These are phyloP conservation scores for Spea hammondii DNA, from an alignment of 2,797 vertebrate species.

Conservation along the genomic window DNA sequence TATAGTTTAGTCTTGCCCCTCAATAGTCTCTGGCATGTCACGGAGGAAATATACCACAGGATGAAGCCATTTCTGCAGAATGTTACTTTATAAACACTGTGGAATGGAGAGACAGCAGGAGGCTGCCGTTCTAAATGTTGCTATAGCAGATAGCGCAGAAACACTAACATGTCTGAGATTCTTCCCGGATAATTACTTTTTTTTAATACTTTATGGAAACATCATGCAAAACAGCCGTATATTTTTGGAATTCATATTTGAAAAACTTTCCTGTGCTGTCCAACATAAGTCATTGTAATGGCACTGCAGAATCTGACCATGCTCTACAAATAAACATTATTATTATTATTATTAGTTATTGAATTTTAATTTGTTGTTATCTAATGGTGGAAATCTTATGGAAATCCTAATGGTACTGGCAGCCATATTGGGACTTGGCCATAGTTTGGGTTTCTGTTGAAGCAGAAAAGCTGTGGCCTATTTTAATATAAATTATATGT, in stretches of 20 bases:
- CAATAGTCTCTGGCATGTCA: constrained; percentile 3
- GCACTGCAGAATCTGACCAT: no score
- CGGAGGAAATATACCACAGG: not conserved
- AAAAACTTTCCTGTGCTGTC: no score
- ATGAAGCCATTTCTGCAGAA: constrained; percentile 21
- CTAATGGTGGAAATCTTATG: no score
- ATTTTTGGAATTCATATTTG: not conserved
- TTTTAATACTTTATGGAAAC: constrained; percentile 1
- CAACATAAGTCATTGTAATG: no score
- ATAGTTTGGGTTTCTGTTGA: no score
- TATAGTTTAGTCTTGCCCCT: not conserved
- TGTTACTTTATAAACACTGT: constrained; percentile 38
- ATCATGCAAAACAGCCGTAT: not conserved
- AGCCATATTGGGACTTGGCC: no score
- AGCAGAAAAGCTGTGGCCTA: no score
- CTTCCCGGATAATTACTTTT: constrained; percentile 9
- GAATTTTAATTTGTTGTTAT: no score
- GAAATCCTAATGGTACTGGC: no score
- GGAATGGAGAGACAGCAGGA: constrained; percentile 22
- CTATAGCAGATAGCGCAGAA: constrained; percentile 9
- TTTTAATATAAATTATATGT: no score
- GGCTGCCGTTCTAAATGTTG: constrained; percentile 17
- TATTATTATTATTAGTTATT: no score
- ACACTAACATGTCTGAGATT: constrained; percentile 7
- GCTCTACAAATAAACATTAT: no score